A percentile compares a stretch with the other conserved stretches of the same genome.
Evolutionary conservation across 2,888 invertebrate species (phyloP).

Genomic region (Andrena dorsata): DNA sequence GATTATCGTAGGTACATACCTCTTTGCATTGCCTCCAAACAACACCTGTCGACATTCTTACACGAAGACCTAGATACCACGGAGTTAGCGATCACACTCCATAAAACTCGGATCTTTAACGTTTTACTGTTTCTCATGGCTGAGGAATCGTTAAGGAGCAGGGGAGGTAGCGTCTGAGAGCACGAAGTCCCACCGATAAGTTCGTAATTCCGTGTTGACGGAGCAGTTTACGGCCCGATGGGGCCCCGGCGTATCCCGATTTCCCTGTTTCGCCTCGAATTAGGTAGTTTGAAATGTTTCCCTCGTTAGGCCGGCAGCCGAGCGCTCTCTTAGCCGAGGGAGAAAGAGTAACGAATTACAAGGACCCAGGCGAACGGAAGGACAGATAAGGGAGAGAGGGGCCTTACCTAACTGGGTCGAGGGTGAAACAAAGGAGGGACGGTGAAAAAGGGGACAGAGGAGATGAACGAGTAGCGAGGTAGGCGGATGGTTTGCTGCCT

Average conservation of each 20-base stretch:
- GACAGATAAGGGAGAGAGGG: constrained; percentile 59
- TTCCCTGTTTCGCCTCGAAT: constrained; percentile 51
- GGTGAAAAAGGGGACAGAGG: constrained; percentile 37
- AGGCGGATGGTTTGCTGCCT: constrained; percentile 70
- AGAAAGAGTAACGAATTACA: constrained; percentile 53
- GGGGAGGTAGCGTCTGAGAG: not conserved
- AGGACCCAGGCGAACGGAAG: constrained; percentile 46
- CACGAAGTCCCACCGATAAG: not conserved
- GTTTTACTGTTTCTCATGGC: not conserved
- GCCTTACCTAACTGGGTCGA: constrained; percentile 68
- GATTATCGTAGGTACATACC: too few species aligned
- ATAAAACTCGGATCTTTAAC: not conserved
- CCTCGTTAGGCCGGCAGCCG: constrained; percentile 51
- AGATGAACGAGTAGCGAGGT: constrained; percentile 63
- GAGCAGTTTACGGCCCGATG: constrained; percentile 39
- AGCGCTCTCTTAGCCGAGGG: constrained; percentile 17
- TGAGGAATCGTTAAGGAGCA: not conserved
- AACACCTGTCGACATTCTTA: not conserved
- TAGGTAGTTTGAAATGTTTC: constrained; percentile 62
- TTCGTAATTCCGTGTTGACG: constrained; percentile 32
- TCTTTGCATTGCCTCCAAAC: too few species aligned
- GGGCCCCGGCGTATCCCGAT: constrained; percentile 29
- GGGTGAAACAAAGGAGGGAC: constrained; percentile 63
- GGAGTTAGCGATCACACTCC: not conserved
- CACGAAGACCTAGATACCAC: too few species aligned